Base-by-base conservation (phyloP, 1,140 invertebrate species). In the Onthophagus taurus region DNA sequence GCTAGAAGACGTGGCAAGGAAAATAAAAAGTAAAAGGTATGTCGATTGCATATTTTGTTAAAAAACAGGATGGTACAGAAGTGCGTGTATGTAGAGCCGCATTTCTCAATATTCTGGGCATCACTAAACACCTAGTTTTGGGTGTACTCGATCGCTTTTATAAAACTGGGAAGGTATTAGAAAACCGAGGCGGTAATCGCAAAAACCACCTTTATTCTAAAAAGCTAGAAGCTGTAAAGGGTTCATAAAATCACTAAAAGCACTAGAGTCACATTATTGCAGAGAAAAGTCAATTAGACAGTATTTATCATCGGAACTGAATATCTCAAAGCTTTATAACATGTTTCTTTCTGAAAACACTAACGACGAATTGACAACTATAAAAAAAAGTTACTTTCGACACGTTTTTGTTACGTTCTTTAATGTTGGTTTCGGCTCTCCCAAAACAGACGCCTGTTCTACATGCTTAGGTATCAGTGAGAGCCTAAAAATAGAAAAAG, bases 251-350 rank as follows among this genome's bases (percentile, higher is more conserved):
- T 19, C 16, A 19, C 21, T 37, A 19, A 37, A 12, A 33, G 9
- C 16, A n/a, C 12, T 12, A 19, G 35, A 37, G 35, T 37, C 35
- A 16, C 35, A 37, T 37, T 37, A 37, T 21, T 12, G 12, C 13
- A 17, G 35, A 17, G 21, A 21, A 12, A 37, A 37, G 21, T 19
- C 35, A 19, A 21, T 21, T 19, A 12, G 35, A n/a, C 18, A n/a
- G n/a, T 37, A 37, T 21, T 18, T 37, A 18, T 19, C 35, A 16
- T 19, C 16, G 11, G 35, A 37, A 37, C 18, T 37, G n/a, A 37
- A 21, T 18, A 37, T 37, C n/a, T 19, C n/a, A 18, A 37, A 37
- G 21, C 21, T 2, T 19, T 37, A 19, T 16, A 37, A 21, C 11
- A 37, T 37, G 35, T 37, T 19, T 18, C 13, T 19, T 18, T 37